phyloP scores from a whole-genome alignment of 2,797 vertebrate species.

The Labeo calbasu region DNA sequence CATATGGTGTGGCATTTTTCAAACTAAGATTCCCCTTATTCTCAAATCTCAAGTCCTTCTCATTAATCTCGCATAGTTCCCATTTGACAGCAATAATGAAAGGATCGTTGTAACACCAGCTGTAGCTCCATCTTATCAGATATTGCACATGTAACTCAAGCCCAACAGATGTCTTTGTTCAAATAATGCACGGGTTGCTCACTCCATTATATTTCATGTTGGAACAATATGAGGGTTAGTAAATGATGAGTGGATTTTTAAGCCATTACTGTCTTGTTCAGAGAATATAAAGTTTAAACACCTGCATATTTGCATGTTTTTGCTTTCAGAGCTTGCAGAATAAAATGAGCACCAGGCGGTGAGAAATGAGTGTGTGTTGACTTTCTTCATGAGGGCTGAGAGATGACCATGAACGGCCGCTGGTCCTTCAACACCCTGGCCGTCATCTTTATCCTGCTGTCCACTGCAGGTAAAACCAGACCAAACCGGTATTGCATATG shows the following conservation, averaged over 20 bases:
- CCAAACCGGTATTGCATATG: not conserved
- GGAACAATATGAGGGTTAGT: not conserved
- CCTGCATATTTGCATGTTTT: constrained; percentile 15
- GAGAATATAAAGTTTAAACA: not conserved
- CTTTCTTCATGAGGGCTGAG: constrained; percentile 79
- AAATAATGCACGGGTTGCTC: not conserved
- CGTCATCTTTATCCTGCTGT: constrained; percentile 76
- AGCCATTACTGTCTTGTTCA: not conserved
- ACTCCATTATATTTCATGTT: constrained; percentile 1
- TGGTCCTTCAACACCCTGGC: constrained; percentile 79
- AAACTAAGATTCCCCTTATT: not conserved
- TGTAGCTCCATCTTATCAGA: constrained; percentile 5
- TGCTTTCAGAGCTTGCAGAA: constrained; percentile 41
- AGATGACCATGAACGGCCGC: constrained; percentile 83
- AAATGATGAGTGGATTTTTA: not conserved
- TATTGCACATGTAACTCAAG: not conserved
- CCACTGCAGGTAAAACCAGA: constrained; percentile 74
- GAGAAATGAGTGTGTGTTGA: constrained; percentile 41
- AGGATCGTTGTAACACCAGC: not conserved
- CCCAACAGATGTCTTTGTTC: constrained; percentile 1
- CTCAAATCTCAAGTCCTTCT: not conserved
- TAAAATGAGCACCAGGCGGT: constrained; percentile 34
- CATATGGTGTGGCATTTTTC: not conserved
- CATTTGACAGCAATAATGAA: constrained; percentile 2
- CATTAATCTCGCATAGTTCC: constrained; percentile 16